phyloP scores from a whole-genome alignment of 2,113 vertebrate genomes.

The Marmota flaviventris region DNA sequence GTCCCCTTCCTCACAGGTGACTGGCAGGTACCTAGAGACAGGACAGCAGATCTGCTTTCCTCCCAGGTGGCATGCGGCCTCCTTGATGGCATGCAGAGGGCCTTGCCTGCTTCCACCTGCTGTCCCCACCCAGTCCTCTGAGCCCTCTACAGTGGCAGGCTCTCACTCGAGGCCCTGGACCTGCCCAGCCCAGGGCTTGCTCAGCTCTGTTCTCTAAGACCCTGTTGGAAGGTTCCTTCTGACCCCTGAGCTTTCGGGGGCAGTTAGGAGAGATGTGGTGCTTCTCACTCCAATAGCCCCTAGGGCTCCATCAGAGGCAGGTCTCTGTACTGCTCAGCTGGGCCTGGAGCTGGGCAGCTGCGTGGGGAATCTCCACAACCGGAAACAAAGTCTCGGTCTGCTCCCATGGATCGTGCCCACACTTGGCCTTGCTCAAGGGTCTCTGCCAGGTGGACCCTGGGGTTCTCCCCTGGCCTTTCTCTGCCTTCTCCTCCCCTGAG shows the following conservation, averaged over 20 bases:
- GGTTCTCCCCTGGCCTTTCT: no score
- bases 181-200: neutral
- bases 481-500: accelerated
- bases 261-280: neutral
- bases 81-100: neutral
- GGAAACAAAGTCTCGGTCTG: neutral
- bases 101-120: accelerated
- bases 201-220: neutral
- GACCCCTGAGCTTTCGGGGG: neutral
- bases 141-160: neutral
- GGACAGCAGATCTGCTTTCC: neutral
- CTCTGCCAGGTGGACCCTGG: neutral
- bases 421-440: neutral
- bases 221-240: neutral
- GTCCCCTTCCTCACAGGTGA: neutral
- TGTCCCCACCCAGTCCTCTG: no score
- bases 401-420: accelerated
- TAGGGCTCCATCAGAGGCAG: neutral
- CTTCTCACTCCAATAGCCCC: neutral
- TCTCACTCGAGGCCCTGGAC: neutral
- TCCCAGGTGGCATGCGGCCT: accelerated
- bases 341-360: neutral
- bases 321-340: accelerated
- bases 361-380: accelerated
- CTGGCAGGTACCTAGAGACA: neutral